Base-by-base conservation (phyloP, 1,140 invertebrate genomes). In the Centruroides vittatus region DNA sequence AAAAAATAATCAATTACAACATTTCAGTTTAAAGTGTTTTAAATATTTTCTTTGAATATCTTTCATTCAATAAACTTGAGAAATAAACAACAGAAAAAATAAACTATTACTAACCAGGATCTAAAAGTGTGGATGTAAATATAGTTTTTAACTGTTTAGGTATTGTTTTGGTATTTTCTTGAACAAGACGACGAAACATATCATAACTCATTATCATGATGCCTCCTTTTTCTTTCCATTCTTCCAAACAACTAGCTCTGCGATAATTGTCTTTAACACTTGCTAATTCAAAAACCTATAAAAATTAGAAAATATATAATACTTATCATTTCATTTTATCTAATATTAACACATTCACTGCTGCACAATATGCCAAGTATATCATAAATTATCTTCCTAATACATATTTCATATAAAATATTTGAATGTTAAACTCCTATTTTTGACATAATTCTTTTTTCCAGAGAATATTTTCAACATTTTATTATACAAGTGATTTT, bases 151-250 rank as follows among this genome's bases (percentile, higher is more conserved):
- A 69, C 67, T 81, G 71, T 62, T 75, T 75, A 46, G 48, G 53
- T 9, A 61, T 57, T 66, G 66, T 67, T 70, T 83, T 85, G 51
- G 72, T 74, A 64, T 82, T 84, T 60, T 79, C 74, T 64, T 84
- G 55, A 68, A 82, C 82, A 12, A 96, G 77, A 68, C 84, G 86
- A 52, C 91, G 78, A 75, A 89, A 98, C 82, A 94, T 86, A 68
- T 97, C 91, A 71, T 99, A 98, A 7, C 93, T 92, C n/a, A 98
- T 80, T 34, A 98, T 86, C 69, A 96, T 81, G 0, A 98, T 86
- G 4, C 93, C 93, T n/a, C 93, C 92, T 35, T 77, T 78, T 48
- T 78, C 74, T 35, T 83, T 76, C 95, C 95, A 99, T 63, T 83
- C 80, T 61, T 84, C 78, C 35, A 97, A 72, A 56, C 83, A 78